Evolutionary conservation across 2,797 vertebrate genomes (phyloP), one percentile per base, ranked within the genome.

Genomic region (Cirrhinus molitorella): DNA sequence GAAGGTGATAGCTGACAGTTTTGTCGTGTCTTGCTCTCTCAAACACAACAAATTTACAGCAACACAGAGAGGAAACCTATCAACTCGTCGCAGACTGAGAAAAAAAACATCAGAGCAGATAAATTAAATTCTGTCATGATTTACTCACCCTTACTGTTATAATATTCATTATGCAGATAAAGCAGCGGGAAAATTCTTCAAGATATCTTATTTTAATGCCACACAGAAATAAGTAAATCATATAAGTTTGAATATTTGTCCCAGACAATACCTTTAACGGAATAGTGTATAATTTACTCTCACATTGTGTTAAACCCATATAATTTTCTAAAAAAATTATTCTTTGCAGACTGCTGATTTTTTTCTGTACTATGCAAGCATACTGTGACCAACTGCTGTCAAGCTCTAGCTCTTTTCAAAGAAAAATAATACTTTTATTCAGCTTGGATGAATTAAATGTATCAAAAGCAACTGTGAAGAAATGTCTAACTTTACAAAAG

Each of bases 1-100:
- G 34, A 78, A 78, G 51, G 51, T 40, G 66, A 83, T 43, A 78
- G 82, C 25, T 83, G 82, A 83, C 82, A 78, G 65, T 70, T 83
- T 68, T 49, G 51, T 70, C 7, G 51, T 59, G 61, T 67, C 59
- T 23, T 21, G 61, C 79, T 53, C 61, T 59, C 37, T 19, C 13
- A 47, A 77, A 76, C 3, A 9, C 74, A 74, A 86, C 74, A 37
- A 5, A 70, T 83, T 70, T 76, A 23, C 73, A 70, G 21, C 6
- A 14, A 40, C 40, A 49, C 43, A 68, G 34, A 61, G 63, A 70
- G 6, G 9, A 51, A 70, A 70, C 49, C 65, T 61, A 59, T 83
- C 53, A 71, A 61, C 65, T 68, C 75, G 31, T 76, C 65, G 57
- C 5, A 78, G 51, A 49, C 66, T 68, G 40, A 28, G 25, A 68